phyloP scores from a whole-genome alignment of 2,113 vertebrate genomes.

The Drymodes brunneopygia region DNA sequence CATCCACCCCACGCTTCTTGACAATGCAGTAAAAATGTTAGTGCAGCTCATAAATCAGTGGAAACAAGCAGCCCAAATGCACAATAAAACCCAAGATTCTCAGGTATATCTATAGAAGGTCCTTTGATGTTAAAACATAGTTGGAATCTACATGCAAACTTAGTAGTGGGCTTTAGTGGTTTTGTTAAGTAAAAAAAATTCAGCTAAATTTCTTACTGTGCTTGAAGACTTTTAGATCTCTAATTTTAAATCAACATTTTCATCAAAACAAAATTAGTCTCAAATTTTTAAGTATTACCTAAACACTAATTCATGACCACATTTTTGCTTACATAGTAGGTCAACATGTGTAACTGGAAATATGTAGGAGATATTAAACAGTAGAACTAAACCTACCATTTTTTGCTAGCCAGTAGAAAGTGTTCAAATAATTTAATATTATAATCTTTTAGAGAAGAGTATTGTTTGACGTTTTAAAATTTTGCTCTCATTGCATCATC shows the following conservation, averaged over 20 bases:
- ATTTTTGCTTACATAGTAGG: background rate
- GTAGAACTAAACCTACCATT: background rate
- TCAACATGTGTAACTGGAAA: background rate
- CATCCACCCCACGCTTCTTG: constrained; percentile 91
- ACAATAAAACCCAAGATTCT: constrained; percentile 85
- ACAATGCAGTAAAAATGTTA: constrained; percentile 97
- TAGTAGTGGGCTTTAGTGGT: background rate
- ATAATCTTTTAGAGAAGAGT: background rate
- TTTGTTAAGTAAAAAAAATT: background rate
- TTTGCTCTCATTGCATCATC: background rate
- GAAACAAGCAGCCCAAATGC: constrained; percentile 91
- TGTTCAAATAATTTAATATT: background rate
- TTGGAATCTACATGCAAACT: background rate
- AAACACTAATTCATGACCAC: background rate
- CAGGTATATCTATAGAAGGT: constrained; percentile 74
- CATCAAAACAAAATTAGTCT: background rate
- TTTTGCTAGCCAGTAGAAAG: background rate
- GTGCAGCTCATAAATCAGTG: constrained; percentile 96
- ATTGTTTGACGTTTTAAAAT: background rate
- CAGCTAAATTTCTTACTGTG: background rate
- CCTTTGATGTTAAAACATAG: background rate
- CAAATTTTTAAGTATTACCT: background rate
- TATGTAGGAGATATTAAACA: background rate
- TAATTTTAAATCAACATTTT: background rate
- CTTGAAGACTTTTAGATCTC: background rate